These are phyloP conservation scores for Cacoxenus indagator DNA, from an alignment of 2,888 invertebrate species.

Conservation along the genomic window DNA sequence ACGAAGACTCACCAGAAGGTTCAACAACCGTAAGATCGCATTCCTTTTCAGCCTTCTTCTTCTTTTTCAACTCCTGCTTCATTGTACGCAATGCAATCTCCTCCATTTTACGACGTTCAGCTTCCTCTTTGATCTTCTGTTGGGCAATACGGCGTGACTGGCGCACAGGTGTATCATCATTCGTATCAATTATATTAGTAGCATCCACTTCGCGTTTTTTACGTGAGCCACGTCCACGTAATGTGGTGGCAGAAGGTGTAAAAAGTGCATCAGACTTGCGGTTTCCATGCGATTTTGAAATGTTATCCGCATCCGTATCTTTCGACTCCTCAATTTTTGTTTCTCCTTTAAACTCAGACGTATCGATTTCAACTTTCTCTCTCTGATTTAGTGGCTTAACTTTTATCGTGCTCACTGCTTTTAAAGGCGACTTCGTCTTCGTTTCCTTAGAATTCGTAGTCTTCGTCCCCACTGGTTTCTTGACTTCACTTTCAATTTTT, in stretches of 20 bases:
- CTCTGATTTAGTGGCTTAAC: slow-evolving; percentile 27
- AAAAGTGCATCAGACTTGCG: neutral
- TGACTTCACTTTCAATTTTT: neutral
- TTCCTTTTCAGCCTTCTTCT: slow-evolving; percentile 69
- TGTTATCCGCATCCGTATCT: neutral
- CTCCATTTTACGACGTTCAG: slow-evolving; percentile 81
- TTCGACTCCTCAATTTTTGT: neutral
- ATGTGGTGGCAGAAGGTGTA: slow-evolving; percentile 28
- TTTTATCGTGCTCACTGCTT: slow-evolving; percentile 20
- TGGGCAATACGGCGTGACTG: slow-evolving; percentile 90
- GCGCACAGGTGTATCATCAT: slow-evolving; percentile 73
- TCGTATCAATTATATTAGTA: slow-evolving; percentile 66
- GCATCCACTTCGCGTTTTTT: slow-evolving; percentile 67
- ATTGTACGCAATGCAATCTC: slow-evolving; percentile 80
- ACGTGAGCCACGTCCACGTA: slow-evolving; percentile 54
- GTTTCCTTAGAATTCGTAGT: neutral
- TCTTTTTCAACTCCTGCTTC: slow-evolving; percentile 77
- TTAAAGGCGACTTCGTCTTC: neutral
- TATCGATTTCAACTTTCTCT: slow-evolving; percentile 8
- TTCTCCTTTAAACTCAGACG: neutral
- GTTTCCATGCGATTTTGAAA: neutral
- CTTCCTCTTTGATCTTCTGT: slow-evolving; percentile 88
- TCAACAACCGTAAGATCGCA: slow-evolving; percentile 63
- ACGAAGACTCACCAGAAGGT: slow-evolving; percentile 58
- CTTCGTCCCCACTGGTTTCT: neutral